Percentiles rank a stretch among this genome's conserved stretches.
These are phyloP conservation scores for Aleiodes sp. DNA, from an alignment of 1,140 invertebrate species.

Conservation along the genomic window DNA sequence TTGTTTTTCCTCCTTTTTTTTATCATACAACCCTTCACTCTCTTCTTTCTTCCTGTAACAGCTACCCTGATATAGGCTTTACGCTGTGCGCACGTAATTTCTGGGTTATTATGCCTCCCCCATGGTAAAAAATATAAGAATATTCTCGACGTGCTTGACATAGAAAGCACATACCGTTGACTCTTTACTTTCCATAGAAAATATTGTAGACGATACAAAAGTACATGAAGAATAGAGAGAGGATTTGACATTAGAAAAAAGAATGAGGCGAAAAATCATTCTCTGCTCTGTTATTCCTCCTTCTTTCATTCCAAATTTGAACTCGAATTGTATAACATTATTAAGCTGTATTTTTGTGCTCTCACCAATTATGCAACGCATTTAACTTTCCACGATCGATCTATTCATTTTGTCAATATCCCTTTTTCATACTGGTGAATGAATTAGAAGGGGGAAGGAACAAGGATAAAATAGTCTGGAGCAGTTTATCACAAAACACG, in stretches of 20 bases:
- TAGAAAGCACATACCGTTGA: not conserved
- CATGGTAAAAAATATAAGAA: slow-evolving; percentile 7
- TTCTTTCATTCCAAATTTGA: not conserved
- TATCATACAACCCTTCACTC: too few species aligned
- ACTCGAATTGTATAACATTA: not conserved
- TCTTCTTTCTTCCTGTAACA: slow-evolving; percentile 10
- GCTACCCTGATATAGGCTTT: not conserved
- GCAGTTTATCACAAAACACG: not conserved
- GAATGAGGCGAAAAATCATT: not conserved
- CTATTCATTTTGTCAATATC: not conserved
- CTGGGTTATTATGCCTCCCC: slow-evolving; percentile 24
- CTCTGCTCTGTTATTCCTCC: not conserved
- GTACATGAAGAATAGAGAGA: not conserved
- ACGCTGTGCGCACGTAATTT: not conserved
- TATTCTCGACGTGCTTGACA: slow-evolving; percentile 5
- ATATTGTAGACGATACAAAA: not conserved
- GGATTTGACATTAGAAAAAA: not conserved
- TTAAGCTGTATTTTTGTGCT: not conserved
- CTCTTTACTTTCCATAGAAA: not conserved
- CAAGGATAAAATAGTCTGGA: not conserved
- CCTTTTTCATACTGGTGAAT: not conserved
- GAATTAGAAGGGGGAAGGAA: too few species aligned
- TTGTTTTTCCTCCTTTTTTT: not conserved
- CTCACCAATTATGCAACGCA: not conserved
- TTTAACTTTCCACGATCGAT: slow-evolving; percentile 2